phyloP scores from a whole-genome alignment of 2,888 invertebrate genomes.

The Pemphredon lugubris region DNA sequence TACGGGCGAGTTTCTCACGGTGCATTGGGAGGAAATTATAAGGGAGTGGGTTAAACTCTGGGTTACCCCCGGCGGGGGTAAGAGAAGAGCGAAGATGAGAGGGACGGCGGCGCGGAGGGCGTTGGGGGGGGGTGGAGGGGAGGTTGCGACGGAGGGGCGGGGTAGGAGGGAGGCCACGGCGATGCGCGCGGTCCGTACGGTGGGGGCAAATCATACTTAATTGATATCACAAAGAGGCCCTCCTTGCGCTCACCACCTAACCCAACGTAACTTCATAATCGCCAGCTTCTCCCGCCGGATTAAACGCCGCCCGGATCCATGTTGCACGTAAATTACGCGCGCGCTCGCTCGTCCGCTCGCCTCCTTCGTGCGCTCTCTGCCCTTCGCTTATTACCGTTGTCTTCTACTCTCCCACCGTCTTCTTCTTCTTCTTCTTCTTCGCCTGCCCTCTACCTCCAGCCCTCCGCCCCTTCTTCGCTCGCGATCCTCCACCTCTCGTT shows the following conservation, averaged over 20 bases:
- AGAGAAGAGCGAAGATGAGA: conserved; percentile 27
- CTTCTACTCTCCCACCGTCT: conserved; percentile 49
- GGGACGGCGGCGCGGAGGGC: conserved; percentile 23
- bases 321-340: conserved; percentile 75
- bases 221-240: conserved; percentile 78
- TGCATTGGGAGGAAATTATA: conserved; percentile 79
- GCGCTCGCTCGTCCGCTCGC: conserved; percentile 48
- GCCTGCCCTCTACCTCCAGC: conserved; percentile 11
- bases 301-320: conserved; percentile 74
- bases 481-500: too few relatives aligned
- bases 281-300: conserved; percentile 70
- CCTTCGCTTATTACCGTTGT: conserved; percentile 70
- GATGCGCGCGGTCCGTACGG: conserved; percentile 36
- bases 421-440: conserved; percentile 29
- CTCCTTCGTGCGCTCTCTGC: conserved; percentile 59
- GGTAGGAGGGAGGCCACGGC: conserved; percentile 14
- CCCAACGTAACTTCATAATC: conserved; percentile 76
- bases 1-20: conserved; percentile 79
- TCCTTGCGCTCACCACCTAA: conserved; percentile 68
- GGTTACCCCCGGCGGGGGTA: conserved; percentile 66
- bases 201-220: conserved; percentile 76
- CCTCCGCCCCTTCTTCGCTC: background rate
- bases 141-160: too few relatives aligned
- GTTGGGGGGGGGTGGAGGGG: conserved; percentile 27
- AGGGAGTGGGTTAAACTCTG: conserved; percentile 76